Evolutionary conservation across 2,113 vertebrate genomes (phyloP).

Genomic region (Oostethus manadensis): DNA sequence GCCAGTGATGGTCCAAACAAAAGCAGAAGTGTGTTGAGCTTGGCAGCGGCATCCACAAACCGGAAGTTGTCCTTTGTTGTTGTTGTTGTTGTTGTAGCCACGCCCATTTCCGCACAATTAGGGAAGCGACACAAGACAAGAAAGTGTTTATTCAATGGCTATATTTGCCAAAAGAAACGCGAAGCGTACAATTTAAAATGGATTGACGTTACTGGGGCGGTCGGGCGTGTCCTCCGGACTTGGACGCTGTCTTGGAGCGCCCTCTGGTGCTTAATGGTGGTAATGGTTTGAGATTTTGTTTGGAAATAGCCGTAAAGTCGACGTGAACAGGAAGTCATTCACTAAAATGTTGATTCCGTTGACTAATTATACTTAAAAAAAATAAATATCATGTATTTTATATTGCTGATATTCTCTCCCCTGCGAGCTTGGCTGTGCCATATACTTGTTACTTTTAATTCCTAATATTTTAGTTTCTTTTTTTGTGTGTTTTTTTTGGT

Average conservation of each 20-base stretch:
- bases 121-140: not conserved
- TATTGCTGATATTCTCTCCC: no score
- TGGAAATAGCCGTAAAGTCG: no score
- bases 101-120: constrained; percentile 1
- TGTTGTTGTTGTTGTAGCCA: constrained; percentile 26
- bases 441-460: not conserved
- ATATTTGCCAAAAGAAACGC: not conserved
- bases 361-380: no score
- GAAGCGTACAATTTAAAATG: no score
- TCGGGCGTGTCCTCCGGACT: not conserved
- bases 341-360: no score
- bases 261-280: constrained; percentile 14
- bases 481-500: not conserved
- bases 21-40: constrained; percentile 19
- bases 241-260: constrained; percentile 27
- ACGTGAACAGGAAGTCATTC: no score
- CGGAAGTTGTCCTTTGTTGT: constrained; percentile 54
- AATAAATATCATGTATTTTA: no score
- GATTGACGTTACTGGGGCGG: no score
- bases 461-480: not conserved
- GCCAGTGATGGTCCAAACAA: constrained; percentile 16
- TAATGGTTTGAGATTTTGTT: no score
- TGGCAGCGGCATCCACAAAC: constrained; percentile 56
- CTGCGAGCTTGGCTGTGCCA: no score
- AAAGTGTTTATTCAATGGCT: not conserved